These are phyloP conservation scores for Trisateles emortualis DNA, from an alignment of 2,888 invertebrate species.

Conservation along the genomic window DNA sequence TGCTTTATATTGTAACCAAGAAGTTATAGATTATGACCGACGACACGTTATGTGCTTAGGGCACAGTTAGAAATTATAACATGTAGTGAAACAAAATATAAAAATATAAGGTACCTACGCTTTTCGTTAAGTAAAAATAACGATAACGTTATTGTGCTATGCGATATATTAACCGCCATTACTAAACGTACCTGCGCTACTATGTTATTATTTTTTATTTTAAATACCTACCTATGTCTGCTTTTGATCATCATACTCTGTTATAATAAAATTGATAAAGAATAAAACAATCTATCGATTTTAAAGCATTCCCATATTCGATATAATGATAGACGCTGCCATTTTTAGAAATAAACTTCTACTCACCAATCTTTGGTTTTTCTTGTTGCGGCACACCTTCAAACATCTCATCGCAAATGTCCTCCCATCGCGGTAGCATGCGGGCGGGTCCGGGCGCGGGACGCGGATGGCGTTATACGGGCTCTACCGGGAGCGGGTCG, in stretches of 20 bases:
- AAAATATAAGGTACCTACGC: too few species aligned
- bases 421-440: not conserved
- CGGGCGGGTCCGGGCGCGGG: conserved; percentile 5
- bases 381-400: not conserved
- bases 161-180: too few species aligned
- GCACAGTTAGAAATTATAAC: too few species aligned
- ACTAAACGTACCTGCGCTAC: too few species aligned
- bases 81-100: too few species aligned
- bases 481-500: conserved; percentile 2
- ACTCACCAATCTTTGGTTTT: not conserved
- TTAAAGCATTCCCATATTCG: not conserved
- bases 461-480: conserved; percentile 4
- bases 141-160: too few species aligned
- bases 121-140: too few species aligned
- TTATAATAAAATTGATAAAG: not conserved
- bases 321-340: not conserved
- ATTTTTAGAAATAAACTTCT: not conserved
- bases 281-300: not conserved
- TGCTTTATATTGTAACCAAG: too few species aligned
- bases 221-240: not conserved
- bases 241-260: not conserved
- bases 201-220: too few species aligned
- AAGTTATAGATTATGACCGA: too few species aligned
- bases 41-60: too few species aligned
- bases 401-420: not conserved